These are phyloP conservation scores for Standfussiana lucernea DNA, from an alignment of 2,888 invertebrate species.

Conservation along the genomic window DNA sequence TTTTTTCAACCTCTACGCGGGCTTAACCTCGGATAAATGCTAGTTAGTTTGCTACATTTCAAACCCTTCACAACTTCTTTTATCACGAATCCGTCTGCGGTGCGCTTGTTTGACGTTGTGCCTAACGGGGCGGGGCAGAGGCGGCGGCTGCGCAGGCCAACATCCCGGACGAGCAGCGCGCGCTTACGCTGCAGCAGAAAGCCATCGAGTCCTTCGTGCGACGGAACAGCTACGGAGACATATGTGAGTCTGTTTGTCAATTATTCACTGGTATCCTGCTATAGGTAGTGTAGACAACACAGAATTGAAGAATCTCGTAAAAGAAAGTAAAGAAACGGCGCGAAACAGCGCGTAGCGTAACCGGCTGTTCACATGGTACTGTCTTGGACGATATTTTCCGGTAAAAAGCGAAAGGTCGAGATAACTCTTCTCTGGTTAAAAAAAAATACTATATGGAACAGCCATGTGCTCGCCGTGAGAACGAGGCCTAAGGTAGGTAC, in stretches of 20 bases:
- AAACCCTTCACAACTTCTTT: background rate
- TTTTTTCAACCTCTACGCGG: too few species aligned
- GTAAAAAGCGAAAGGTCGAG: background rate
- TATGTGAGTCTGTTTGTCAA: constrained; percentile 89
- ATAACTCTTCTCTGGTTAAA: too few species aligned
- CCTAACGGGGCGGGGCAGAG: constrained; percentile 83
- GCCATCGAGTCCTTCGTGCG: constrained; percentile 93
- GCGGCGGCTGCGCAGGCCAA: constrained; percentile 80
- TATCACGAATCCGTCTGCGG: constrained; percentile 55
- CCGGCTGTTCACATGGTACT: background rate
- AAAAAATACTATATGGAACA: background rate
- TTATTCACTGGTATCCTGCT: background rate
- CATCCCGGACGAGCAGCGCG: constrained; percentile 91
- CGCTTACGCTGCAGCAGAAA: constrained; percentile 89
- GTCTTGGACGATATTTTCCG: background rate
- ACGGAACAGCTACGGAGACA: constrained; percentile 94
- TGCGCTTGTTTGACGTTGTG: constrained; percentile 76
- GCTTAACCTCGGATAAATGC: too few species aligned
- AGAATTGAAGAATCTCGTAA: background rate
- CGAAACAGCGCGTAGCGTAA: background rate
- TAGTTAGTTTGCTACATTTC: background rate
- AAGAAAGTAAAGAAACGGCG: background rate
- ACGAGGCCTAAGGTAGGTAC: background rate
- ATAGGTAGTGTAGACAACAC: background rate
- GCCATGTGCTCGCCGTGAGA: background rate